A percentile compares a stretch with the other conserved stretches of the same genome.
Conservation (phyloP, 2,888 invertebrate genomes). For the Cremastobaeus sp. region DNA sequence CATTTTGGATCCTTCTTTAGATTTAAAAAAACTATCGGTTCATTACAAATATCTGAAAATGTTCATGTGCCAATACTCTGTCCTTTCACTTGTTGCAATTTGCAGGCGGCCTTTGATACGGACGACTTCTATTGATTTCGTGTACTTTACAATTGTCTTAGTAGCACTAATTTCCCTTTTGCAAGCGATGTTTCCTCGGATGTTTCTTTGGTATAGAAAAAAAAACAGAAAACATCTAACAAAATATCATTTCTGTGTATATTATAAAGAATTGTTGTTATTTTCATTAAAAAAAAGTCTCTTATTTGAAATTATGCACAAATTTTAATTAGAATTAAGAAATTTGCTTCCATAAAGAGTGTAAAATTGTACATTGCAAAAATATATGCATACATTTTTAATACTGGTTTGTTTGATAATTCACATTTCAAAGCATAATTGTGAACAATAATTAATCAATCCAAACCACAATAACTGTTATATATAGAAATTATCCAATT, state of each 20-base stretch:
- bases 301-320: too few relatives aligned
- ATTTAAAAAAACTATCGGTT: conserved; percentile 3
- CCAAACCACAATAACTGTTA: conserved; percentile 13
- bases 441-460: conserved; percentile 17
- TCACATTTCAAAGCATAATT: too few relatives aligned
- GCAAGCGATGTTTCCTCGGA: not conserved
- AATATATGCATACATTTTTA: too few relatives aligned
- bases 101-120: conserved; percentile 40
- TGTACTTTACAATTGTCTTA: conserved; percentile 11
- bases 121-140: conserved; percentile 36
- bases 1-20: too few relatives aligned
- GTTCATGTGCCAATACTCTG: conserved; percentile 43
- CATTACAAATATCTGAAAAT: conserved; percentile 22
- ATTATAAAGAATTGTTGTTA: too few relatives aligned
- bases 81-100: conserved; percentile 48
- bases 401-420: too few relatives aligned
- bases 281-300: too few relatives aligned
- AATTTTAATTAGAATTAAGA: too few relatives aligned
- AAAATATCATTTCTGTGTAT: too few relatives aligned
- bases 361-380: too few relatives aligned
- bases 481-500: conserved; percentile 19
- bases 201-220: not conserved
- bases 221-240: too few relatives aligned
- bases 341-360: too few relatives aligned
- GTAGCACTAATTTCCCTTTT: conserved; percentile 16